A percentile compares a stretch with the other conserved stretches of the same genome.
Conservation (phyloP, 2,888 invertebrate genomes). For the Drosophila paranaensis region DNA sequence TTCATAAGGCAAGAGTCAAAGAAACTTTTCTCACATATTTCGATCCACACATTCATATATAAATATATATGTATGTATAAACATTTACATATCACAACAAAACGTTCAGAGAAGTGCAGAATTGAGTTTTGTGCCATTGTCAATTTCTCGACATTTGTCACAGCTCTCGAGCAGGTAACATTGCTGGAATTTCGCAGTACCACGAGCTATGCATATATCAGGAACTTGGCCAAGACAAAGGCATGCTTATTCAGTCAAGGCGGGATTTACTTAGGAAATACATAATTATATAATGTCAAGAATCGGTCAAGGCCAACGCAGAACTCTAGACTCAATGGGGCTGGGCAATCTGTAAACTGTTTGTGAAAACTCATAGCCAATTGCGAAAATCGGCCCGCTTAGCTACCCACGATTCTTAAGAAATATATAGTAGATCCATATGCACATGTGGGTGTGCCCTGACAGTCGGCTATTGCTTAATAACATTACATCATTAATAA, state of each 20-base stretch:
- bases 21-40: conserved; percentile 55
- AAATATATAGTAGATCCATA: conserved; percentile 5
- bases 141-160: conserved; percentile 14
- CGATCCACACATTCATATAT: conserved; percentile 6
- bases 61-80: conserved; percentile 6
- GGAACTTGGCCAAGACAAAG: conserved; percentile 35
- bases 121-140: conserved; percentile 13
- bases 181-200: neutral
- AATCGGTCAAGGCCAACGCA: conserved; percentile 55
- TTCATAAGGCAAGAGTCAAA: conserved; percentile 61
- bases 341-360: conserved; percentile 29
- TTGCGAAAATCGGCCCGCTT: conserved; percentile 31
- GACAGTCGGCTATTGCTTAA: conserved; percentile 27
- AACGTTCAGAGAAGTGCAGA: conserved; percentile 11
- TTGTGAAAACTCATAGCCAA: conserved; percentile 44
- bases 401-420: conserved; percentile 20
- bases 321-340: conserved; percentile 10
- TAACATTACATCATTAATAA: conserved; percentile 25
- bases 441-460: conserved; percentile 41
- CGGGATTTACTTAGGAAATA: conserved; percentile 2
- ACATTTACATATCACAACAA: conserved; percentile 20
- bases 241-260: conserved; percentile 14
- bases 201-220: conserved; percentile 23
- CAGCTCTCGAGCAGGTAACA: neutral
- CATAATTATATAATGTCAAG: conserved; percentile 25